These are phyloP conservation scores for Haliaeetus leucogaster DNA, from an alignment of 2,113 vertebrate genomes.

Conservation along the genomic window DNA sequence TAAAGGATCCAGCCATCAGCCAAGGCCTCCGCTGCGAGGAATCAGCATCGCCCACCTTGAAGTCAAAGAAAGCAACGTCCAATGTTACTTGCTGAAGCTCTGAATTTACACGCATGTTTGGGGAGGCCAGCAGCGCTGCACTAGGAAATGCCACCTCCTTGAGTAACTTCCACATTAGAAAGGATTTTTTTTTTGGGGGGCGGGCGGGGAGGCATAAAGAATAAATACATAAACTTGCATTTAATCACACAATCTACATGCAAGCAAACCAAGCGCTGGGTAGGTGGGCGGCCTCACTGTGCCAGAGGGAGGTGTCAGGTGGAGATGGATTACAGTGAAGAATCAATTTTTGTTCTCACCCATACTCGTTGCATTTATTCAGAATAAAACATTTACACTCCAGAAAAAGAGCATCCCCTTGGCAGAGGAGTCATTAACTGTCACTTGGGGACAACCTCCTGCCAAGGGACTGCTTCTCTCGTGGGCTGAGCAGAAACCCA, in stretches of 20 bases:
- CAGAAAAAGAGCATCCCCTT: neutral
- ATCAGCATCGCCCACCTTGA: neutral
- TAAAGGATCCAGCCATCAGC: neutral
- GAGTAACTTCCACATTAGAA: neutral
- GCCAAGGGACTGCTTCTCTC: neutral
- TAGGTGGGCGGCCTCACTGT: neutral
- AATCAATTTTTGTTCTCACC: neutral
- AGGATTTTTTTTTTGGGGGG: neutral
- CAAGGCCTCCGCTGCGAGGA: neutral
- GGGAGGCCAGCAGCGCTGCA: fast-evolving
- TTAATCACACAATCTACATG: fast-evolving
- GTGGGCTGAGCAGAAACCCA: neutral
- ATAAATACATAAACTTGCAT: neutral
- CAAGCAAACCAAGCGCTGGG: fast-evolving
- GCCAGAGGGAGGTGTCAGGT: fast-evolving
- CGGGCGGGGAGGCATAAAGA: neutral
- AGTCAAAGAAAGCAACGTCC: neutral
- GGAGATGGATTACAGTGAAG: neutral
- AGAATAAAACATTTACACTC: neutral
- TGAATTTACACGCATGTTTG: neutral
- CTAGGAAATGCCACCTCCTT: neutral
- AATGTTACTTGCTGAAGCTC: neutral
- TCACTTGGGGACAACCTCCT: neutral
- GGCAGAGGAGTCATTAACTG: neutral
- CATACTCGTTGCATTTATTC: neutral